A percentile compares a stretch with the other conserved stretches of the same genome.
Evolutionary conservation across 2,888 invertebrate genomes (phyloP).

Genomic region (Dasysyrphus albostriatus): DNA sequence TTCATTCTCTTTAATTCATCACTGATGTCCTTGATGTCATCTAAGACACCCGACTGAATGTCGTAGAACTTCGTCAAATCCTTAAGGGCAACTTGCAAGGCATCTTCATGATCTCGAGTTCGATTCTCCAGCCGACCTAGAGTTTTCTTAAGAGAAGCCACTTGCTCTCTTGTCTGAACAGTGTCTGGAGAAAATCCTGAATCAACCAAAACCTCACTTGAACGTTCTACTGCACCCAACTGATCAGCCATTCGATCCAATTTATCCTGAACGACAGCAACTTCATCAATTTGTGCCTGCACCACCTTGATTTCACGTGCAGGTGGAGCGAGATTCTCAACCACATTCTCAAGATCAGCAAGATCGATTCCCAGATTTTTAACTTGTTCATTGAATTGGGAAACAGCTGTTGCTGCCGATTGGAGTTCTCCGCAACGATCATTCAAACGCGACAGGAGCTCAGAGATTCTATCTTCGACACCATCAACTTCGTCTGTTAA

Average conservation of each 20-base stretch:
- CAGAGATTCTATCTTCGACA: constrained; percentile 90
- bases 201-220: constrained; percentile 91
- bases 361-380: constrained; percentile 91
- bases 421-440: constrained; percentile 92
- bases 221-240: constrained; percentile 88
- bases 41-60: constrained; percentile 89
- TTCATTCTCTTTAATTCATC: constrained; percentile 92
- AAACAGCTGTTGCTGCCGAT: constrained; percentile 93
- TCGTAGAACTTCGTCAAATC: constrained; percentile 94
- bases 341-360: constrained; percentile 91
- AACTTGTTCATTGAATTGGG: constrained; percentile 94
- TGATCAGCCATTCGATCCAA: constrained; percentile 88
- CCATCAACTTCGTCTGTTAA: constrained; percentile 91
- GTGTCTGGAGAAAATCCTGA: constrained; percentile 94
- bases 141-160: constrained; percentile 90
- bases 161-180: constrained; percentile 92
- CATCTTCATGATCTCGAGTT: constrained; percentile 90
- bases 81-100: constrained; percentile 90
- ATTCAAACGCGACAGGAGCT: constrained; percentile 90
- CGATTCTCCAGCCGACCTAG: constrained; percentile 92
- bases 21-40: constrained; percentile 90
- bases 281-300: constrained; percentile 92
- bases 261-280: constrained; percentile 87
- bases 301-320: constrained; percentile 95
- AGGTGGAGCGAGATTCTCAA: constrained; percentile 93